These are phyloP conservation scores for Camponotus floridanus DNA, from an alignment of 1,140 invertebrate genomes.

Conservation along the genomic window DNA sequence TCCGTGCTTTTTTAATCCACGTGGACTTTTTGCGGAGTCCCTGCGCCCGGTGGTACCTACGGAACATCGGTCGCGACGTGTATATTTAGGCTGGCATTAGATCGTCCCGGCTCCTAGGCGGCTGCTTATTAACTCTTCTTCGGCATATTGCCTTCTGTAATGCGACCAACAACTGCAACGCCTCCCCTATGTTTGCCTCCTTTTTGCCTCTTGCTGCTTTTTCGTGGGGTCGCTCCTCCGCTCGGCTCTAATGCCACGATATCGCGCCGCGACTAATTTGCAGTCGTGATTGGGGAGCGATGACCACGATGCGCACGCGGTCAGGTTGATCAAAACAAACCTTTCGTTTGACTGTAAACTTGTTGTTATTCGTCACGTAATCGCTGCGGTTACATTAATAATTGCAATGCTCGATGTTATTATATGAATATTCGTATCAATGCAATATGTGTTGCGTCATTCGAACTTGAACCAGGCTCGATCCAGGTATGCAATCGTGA, in stretches of 20 bases:
- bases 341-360: neutral
- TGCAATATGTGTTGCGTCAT: constrained; percentile 56
- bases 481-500: constrained; percentile 64
- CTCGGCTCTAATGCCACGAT: constrained; percentile 34
- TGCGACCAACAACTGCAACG: constrained; percentile 63
- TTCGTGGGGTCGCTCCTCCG: constrained; percentile 22
- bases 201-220: constrained; percentile 23
- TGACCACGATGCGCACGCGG: neutral
- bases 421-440: constrained; percentile 4
- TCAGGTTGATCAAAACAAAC: neutral
- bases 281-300: constrained; percentile 12
- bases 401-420: neutral
- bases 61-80: constrained; percentile 65
- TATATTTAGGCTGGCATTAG: constrained; percentile 79
- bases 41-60: constrained; percentile 39
- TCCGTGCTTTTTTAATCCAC: constrained; percentile 71
- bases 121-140: constrained; percentile 77
- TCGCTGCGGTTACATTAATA: constrained; percentile 22
- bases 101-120: constrained; percentile 66
- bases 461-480: constrained; percentile 57
- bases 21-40: constrained; percentile 61
- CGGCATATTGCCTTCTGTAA: constrained; percentile 72
- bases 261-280: constrained; percentile 48
- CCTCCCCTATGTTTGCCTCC: constrained; percentile 15
- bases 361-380: neutral